phyloP scores from a whole-genome alignment of 2,113 vertebrate species.

The Rhadina sibilatrix region DNA sequence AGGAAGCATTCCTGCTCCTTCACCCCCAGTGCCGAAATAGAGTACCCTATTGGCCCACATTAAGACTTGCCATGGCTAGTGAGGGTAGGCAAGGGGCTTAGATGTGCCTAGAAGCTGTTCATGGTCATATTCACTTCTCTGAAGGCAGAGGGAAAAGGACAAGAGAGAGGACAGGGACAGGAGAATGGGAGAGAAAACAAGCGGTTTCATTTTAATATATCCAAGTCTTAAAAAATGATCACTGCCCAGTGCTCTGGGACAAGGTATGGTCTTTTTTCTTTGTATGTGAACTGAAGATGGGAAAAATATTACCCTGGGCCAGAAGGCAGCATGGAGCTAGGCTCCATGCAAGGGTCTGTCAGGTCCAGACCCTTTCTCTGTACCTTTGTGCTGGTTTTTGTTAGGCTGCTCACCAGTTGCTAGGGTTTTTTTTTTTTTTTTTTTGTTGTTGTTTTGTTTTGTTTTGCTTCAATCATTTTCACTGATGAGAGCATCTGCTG shows the following conservation, averaged over 20 bases:
- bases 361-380: background rate
- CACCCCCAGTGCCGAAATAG: fast-evolving
- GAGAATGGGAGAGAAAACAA: background rate
- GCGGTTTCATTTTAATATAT: background rate
- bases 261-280: background rate
- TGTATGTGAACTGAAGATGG: background rate
- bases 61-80: background rate
- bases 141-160: background rate
- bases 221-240: background rate
- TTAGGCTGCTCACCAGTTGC: slow-evolving; percentile 49
- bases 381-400: background rate
- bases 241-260: background rate
- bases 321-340: background rate
- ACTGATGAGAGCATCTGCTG: slow-evolving; percentile 63
- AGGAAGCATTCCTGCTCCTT: background rate
- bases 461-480: slow-evolving; percentile 49
- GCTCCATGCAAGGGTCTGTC: background rate
- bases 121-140: background rate
- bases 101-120: background rate
- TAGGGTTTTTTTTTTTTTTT: background rate
- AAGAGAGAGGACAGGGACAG: background rate
- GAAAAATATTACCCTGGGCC: background rate
- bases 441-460: background rate
- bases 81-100: fast-evolving
- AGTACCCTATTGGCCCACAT: fast-evolving